Conservation (phyloP, 2,113 vertebrate species). For the Phrynosoma blainvillii region DNA sequence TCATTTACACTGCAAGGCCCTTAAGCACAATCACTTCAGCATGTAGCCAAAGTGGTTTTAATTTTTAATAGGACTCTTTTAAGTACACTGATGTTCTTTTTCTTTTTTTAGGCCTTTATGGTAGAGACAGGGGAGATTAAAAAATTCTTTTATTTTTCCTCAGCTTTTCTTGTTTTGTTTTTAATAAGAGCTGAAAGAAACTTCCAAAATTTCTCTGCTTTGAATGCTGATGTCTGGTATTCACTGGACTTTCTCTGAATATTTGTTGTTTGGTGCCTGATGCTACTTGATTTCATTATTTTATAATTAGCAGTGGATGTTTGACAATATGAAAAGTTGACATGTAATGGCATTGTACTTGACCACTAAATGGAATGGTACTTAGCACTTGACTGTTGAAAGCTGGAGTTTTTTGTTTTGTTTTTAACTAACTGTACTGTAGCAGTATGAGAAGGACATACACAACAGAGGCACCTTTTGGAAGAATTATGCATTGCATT, state of each 20-base stretch:
- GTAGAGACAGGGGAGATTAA: constrained; percentile 11
- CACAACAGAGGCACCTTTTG: not conserved
- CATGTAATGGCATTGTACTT: not conserved
- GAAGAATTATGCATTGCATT: too few species aligned
- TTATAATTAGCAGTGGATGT: not conserved
- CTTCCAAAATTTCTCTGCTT: not conserved
- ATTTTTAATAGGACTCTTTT: constrained; percentile 64
- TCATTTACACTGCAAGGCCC: constrained; percentile 55
- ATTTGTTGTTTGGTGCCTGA: not conserved
- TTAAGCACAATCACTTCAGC: constrained; percentile 62
- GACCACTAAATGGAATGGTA: not conserved
- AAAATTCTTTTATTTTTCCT: constrained; percentile 18
- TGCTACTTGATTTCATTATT: not conserved
- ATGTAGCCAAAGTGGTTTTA: constrained; percentile 59
- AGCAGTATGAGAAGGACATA: not conserved
- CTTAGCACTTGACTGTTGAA: not conserved
- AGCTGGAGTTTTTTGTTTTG: not conserved
- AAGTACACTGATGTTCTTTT: constrained; percentile 38
- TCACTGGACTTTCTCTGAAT: not conserved
- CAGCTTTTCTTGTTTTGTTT: constrained; percentile 23
- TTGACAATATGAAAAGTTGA: not conserved
- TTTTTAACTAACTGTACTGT: too few species aligned
- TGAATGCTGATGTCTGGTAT: not conserved
- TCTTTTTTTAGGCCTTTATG: constrained; percentile 19
- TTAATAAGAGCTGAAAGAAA: constrained; percentile 3